phyloP scores from a whole-genome alignment of 2,797 vertebrate species.

The Anableps anableps region DNA sequence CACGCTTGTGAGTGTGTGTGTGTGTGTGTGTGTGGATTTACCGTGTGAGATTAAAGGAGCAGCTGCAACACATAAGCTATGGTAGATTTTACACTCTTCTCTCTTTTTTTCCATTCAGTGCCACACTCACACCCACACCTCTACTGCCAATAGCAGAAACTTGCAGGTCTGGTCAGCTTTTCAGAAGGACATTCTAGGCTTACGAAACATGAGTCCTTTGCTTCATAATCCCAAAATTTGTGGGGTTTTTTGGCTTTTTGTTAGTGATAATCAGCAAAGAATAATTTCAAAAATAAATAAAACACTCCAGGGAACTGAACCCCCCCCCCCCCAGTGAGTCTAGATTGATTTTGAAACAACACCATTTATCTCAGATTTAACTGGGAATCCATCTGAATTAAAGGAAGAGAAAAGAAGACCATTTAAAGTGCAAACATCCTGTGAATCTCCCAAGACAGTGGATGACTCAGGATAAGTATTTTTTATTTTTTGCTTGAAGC shows the following conservation, averaged over 20 bases:
- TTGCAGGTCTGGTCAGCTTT: constrained; percentile 42
- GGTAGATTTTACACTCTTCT: constrained; percentile 12
- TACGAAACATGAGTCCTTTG: constrained; percentile 6
- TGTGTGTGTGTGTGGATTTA: constrained; percentile 22
- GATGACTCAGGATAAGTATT: constrained; percentile 30
- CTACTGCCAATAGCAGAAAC: constrained; percentile 25
- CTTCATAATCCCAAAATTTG: constrained; percentile 13
- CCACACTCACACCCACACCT: constrained; percentile 58
- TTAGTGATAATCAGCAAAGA: constrained; percentile 4
- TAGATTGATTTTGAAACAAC: background rate
- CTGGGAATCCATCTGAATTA: constrained; percentile 13
- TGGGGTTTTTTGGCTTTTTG: background rate
- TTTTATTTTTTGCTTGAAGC: constrained; percentile 33
- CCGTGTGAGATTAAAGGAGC: constrained; percentile 57
- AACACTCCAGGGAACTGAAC: background rate
- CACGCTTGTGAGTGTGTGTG: constrained; percentile 9
- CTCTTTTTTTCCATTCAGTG: constrained; percentile 23
- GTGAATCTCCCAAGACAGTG: background rate
- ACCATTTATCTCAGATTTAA: background rate
- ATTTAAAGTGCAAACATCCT: constrained; percentile 25
- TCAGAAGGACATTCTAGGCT: constrained; percentile 45
- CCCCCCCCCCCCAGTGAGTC: background rate
- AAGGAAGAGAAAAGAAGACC: constrained; percentile 28
- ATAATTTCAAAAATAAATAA: constrained; percentile 11
- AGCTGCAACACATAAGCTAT: constrained; percentile 57